Evolutionary conservation across 2,113 vertebrate species (phyloP), one percentile per base, ranked within the genome.

Genomic region (Alexandromys fortis): DNA sequence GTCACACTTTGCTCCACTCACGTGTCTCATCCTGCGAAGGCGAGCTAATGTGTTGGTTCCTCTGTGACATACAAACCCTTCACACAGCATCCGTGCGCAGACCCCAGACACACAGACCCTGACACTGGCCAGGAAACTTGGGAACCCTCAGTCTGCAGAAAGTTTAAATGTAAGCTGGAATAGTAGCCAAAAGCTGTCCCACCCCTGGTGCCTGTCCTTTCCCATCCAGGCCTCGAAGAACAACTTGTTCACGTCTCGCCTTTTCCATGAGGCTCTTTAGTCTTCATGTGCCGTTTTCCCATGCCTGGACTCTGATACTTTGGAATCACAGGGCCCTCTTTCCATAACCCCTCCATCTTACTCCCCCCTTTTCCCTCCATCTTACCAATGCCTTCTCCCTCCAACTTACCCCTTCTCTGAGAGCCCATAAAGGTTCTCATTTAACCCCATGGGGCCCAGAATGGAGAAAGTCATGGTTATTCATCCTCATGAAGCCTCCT

Each of bases 41-140:
- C 38, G 88, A 94, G 55, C 90, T 95, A 26, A 88, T 76, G 47
- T 63, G 85, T 22, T 49, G 55, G 33, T 10, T 85, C 89, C 89
- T 96, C 82, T 67, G 86, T 89, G 93, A 79, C 89, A 65, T 93
- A 30, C 94, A 86, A 77, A 82, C 79, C 85, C 81, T 92, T 92
- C 77, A n/a, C 75, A 49, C n/a, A 70, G 93, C 45, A 24, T 92
- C 45, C 93, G 78, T 65, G 94, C 68, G 42, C n/a, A 42, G 91
- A 52, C 63, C 38, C 11, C 91, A 93, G 86, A 49, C 58, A 4
- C n/a, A 13, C 58, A 1, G 70, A 72, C 47, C 72, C 68, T 70
- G 47, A 83, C 88, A 42, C 19, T 42, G 42, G 26, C 6, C 7
- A 90, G 52, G 72, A 75, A 89, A 78, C 52, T 30, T 77, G 67